phyloP scores from a whole-genome alignment of 2,888 invertebrate species.

The Melipona beecheii region DNA sequence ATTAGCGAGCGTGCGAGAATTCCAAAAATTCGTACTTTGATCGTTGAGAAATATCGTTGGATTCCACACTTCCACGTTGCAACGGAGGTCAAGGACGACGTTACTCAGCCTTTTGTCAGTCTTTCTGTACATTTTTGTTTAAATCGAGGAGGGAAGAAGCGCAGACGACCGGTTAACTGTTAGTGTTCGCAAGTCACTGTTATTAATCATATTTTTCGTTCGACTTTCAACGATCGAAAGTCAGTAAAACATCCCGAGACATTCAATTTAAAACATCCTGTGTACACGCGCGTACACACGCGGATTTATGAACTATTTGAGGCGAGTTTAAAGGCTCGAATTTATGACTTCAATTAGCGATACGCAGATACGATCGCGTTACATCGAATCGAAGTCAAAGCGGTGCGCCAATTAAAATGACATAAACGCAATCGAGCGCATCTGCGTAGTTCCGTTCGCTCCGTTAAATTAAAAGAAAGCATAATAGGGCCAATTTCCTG shows the following conservation, averaged over 20 bases:
- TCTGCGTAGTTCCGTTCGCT: background rate
- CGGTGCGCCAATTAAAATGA: background rate
- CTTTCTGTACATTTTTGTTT: too few species aligned
- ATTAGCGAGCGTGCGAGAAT: background rate
- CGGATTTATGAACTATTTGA: constrained; percentile 3
- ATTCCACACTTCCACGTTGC: too few species aligned
- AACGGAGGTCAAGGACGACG: too few species aligned
- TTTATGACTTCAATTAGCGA: background rate
- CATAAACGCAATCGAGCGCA: background rate
- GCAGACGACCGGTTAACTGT: too few species aligned
- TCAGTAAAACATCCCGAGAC: background rate
- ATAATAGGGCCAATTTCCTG: constrained; percentile 13
- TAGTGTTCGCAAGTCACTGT: too few species aligned
- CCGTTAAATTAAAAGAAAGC: constrained; percentile 2
- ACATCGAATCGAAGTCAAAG: background rate
- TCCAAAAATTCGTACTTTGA: background rate
- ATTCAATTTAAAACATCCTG: background rate
- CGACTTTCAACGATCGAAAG: background rate
- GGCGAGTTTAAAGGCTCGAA: background rate
- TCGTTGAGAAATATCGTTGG: background rate
- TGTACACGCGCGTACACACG: background rate
- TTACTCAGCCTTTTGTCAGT: too few species aligned
- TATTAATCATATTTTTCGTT: background rate
- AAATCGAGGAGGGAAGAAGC: too few species aligned
- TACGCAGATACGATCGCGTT: background rate